These are phyloP conservation scores for Drosophila nigromelanica DNA, from an alignment of 1,140 invertebrate genomes.

Conservation along the genomic window DNA sequence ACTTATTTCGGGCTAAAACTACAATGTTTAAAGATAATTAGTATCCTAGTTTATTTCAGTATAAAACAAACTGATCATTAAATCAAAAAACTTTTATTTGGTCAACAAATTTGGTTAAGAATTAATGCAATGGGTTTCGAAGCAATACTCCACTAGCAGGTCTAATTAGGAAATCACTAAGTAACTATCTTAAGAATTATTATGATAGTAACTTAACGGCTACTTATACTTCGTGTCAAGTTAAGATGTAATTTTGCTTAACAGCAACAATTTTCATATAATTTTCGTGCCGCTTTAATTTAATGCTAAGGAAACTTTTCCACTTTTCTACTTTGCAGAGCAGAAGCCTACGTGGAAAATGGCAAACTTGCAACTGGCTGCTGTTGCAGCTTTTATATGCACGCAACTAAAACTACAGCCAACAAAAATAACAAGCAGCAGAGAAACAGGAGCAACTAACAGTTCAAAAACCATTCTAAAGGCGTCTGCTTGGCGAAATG, in stretches of 20 bases:
- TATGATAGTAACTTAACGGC: neutral
- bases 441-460: slow-evolving; percentile 8
- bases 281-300: slow-evolving; percentile 40
- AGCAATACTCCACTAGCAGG: neutral
- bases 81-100: too few species aligned
- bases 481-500: slow-evolving; percentile 51
- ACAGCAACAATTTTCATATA: slow-evolving; percentile 29
- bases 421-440: slow-evolving; percentile 8
- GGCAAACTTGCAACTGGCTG: slow-evolving; percentile 49
- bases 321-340: slow-evolving; percentile 45
- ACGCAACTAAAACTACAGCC: slow-evolving; percentile 26
- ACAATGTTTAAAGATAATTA: too few species aligned
- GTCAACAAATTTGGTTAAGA: too few species aligned
- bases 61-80: neutral
- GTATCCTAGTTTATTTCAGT: neutral
- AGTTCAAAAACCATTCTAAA: slow-evolving; percentile 31
- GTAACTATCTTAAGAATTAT: neutral
- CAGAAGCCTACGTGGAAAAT: slow-evolving; percentile 49
- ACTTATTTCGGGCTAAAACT: too few species aligned
- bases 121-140: too few species aligned
- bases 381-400: slow-evolving; percentile 66
- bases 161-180: neutral
- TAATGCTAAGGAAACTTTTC: slow-evolving; percentile 60
- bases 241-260: slow-evolving; percentile 13
- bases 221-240: neutral